Conservation (phyloP, 2,888 invertebrate species). For the Noctua janthe region DNA sequence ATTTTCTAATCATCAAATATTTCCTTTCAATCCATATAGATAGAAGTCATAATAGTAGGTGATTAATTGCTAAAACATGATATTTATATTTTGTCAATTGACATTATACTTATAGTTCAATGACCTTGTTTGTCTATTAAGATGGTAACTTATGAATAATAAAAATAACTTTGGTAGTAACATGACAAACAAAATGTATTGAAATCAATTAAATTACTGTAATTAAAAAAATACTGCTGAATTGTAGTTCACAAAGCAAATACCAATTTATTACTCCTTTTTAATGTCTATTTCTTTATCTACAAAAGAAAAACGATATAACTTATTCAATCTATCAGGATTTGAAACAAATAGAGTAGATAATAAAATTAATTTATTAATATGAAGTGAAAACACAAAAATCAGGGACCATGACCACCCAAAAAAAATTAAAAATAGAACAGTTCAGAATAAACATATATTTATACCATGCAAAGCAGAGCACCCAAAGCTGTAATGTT, state of each 20-base stretch:
- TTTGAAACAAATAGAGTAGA: neutral
- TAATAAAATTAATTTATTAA: neutral
- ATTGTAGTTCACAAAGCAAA: neutral
- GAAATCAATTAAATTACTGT: neutral
- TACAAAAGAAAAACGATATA: neutral
- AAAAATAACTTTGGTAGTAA: neutral
- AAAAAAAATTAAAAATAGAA: neutral
- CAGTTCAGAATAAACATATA: neutral
- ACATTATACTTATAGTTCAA: conserved; percentile 41
- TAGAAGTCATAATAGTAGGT: neutral
- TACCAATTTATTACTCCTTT: neutral
- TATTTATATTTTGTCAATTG: conserved; percentile 8
- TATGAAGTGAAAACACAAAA: neutral
- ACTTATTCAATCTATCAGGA: neutral
- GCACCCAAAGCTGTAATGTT: neutral
- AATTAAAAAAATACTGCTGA: too few relatives aligned
- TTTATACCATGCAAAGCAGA: neutral
- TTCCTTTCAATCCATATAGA: neutral
- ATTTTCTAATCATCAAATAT: neutral
- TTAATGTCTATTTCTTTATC: neutral
- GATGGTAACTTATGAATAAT: neutral
- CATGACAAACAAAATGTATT: conserved; percentile 1
- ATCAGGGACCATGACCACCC: neutral
- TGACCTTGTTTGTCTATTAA: conserved; percentile 22
- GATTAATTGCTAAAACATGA: neutral